Evolutionary conservation across 2,797 vertebrate genomes (phyloP), one percentile per base, ranked within the genome.

Genomic region (Distichodus sexfasciatus): DNA sequence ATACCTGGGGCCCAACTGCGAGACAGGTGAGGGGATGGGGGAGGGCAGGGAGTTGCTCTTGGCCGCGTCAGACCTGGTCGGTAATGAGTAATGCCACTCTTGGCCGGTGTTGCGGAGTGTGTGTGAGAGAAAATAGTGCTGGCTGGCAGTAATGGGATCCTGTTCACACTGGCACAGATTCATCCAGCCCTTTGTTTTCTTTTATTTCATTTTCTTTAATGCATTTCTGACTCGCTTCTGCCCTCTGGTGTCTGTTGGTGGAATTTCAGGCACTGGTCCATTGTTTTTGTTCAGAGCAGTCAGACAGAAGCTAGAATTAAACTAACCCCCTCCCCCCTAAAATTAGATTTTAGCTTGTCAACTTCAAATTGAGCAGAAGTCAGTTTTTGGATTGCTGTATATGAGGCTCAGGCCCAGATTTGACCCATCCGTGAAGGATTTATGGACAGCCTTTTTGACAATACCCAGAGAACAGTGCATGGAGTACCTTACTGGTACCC

Each of bases 1-100:
- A 58, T 96, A 89, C 84, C 85, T 94, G 63, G 95, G 95, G 3
- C 85, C 86, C 65, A 92, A 87, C 86, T 97, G 96, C 26, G 94
- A 96, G 82, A 92, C 91, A 73, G 96, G 95, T 97, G 83, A 88
- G 92, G 5, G 36, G 54, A 14, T 44, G 9, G 3, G 6, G 35
- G 60, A 26, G 46, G 51, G 59, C 29, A 35, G 53, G n/a, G n/a
- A n/a, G n/a, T n/a, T n/a, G n/a, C n/a, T n/a, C n/a, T n/a, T n/a
- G n/a, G n/a, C 35, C 23, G 23, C 54, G 38, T 21, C 19, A 51
- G 47, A 60, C 58, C 24, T 15, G 6, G 19, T 9, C 24, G 28
- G 17, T 63, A 67, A 73, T 38, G 58, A 60, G 41, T 21, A 55
- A 64, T 59, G 53, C 58, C 67, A 48, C 46, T 26, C 55, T 36